Evolutionary conservation across 2,888 invertebrate species (phyloP), one percentile per base, ranked within the genome.

Genomic region (Caenorhabditis macrosperma): DNA sequence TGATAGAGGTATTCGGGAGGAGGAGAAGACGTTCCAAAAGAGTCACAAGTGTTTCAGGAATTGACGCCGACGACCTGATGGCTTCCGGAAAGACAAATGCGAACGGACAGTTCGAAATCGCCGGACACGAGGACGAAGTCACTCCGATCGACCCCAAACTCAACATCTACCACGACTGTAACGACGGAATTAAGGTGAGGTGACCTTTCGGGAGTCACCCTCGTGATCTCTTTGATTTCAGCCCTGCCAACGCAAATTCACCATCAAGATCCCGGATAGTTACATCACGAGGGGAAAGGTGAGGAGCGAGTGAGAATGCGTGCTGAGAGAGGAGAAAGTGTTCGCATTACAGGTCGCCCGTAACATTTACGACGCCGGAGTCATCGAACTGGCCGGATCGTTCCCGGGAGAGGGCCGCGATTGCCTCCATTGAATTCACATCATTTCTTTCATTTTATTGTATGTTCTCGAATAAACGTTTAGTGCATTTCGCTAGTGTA

Each of bases 71-170:
- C 41, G 85, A 85, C 67, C 71, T 83, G 12, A 72, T 85, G 80
- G 85, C 82, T 20, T 78, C 77, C 17, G 83, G 82, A 57, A 75
- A 72, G 38, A 83, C 85, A 22, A 72, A 81, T 44, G 67, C 60
- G 24, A 72, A 81, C 46, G 85, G 85, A 33, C 78, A 82, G 24
- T 85, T 83, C 55, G 78, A 85, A 24, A 64, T 85, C 30, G 54
- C 78, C 15, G 85, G 85, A 46, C 78, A 78, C 66, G 80, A 87
- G 22, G 86, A 85, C 22, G 90, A 90, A 54, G 60, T 86, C 50
- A 89, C 88, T 5, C 89, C 90, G 10, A 90, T 90, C 74, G 90
- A 90, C 72, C 87, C 88, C n/a, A 87, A 88, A 52, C 68, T 90
- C 35, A 90, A 88, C 78, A 86, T 88, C 54, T 89, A 88, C 67